These are phyloP conservation scores for Xestia xanthographa DNA, from an alignment of 2,888 invertebrate genomes.

Conservation along the genomic window DNA sequence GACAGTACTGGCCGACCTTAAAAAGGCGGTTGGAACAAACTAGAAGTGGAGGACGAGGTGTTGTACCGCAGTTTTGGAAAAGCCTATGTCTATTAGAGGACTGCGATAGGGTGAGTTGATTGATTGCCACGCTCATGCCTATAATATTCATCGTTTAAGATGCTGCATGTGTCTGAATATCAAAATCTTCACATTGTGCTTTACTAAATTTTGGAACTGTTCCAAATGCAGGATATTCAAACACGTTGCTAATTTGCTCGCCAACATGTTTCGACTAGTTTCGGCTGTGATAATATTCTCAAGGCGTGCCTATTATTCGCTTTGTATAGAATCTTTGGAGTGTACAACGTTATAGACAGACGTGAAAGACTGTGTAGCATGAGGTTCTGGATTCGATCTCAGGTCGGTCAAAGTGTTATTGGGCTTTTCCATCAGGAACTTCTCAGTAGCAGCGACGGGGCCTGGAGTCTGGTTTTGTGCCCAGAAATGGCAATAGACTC, in stretches of 20 bases:
- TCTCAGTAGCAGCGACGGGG: no score
- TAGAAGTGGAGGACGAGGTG: background rate
- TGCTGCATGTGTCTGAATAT: background rate
- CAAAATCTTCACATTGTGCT: constrained; percentile 1
- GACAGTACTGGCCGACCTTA: background rate
- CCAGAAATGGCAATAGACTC: background rate
- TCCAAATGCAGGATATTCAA: constrained; percentile 24
- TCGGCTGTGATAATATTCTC: background rate
- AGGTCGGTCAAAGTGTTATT: no score
- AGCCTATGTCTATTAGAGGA: background rate
- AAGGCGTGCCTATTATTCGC: no score
- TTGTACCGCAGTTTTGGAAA: background rate
- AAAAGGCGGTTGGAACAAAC: background rate
- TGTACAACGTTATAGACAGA: no score
- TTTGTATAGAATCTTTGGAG: no score
- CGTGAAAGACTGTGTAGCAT: no score
- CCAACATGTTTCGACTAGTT: constrained; percentile 12
- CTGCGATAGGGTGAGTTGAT: background rate
- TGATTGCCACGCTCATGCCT: background rate
- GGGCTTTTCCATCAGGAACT: no score
- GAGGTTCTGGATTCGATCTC: no score
- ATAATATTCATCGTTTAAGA: background rate
- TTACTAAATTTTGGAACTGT: constrained; percentile 14
- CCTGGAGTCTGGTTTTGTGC: no score
- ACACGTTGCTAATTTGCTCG: background rate